Evolutionary conservation across 2,888 invertebrate species (phyloP), one percentile per base, ranked within the genome.

Genomic region (Orthosia incerta): DNA sequence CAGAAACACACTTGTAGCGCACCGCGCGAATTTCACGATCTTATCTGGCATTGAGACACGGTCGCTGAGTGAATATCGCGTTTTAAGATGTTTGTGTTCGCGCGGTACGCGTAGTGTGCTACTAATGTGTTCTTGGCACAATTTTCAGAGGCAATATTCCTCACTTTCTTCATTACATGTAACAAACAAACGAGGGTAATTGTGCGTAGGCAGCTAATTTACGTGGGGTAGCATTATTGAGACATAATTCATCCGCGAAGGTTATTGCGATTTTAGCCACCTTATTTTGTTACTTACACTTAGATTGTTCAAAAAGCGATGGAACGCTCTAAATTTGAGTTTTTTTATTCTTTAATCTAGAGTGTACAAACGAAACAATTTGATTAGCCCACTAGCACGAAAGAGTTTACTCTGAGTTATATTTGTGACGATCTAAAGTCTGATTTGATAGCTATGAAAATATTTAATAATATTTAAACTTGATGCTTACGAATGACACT

Each of bases 171-270:
- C 71, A 61, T 82, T 76, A 82, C 59, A 71, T 39, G 57, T 56
- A 62, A 66, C 55, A 74, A 56, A 73, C 78, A 77, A 68, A 68
- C 31, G 75, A 73, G 68, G 69, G 74, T 73, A 75, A 83, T 76
- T 76, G 76, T 79, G 74, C 70, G 71, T 74, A 80, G 80, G 74
- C 62, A 71, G 67, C 61, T 80, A 83, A 83, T 83, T 83, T 77
- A 69, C 71, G 55, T 71, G 23, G 65, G 72, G 66, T 63, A 79
- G 59, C 65, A 74, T 80, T 75, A 83, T 83, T 75, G 83, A 70
- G 74, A 71, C 62, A 78, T 83, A 71, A 83, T 73, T 83, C 72
- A 83, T 73, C 62, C 57, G 56, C 53, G 48, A 76, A 74, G 48
- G 39, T 71, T 76, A 71, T 66, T 46, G 39, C 26, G 57, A 71